These are phyloP conservation scores for Empidonax traillii DNA, from an alignment of 2,113 vertebrate species.

Conservation along the genomic window DNA sequence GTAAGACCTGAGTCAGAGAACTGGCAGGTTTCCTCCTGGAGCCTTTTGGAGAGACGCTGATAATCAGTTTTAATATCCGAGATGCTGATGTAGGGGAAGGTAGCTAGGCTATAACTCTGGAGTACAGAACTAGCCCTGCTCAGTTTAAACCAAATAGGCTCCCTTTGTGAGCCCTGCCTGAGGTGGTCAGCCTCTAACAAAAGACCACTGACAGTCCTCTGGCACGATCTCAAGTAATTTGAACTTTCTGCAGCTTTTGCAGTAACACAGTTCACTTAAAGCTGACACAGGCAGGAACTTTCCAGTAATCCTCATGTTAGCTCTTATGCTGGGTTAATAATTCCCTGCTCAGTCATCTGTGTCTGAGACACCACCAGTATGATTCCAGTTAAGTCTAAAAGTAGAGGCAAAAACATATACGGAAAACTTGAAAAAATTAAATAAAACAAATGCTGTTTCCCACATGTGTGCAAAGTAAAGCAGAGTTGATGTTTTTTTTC, in stretches of 20 bases:
- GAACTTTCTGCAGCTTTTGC: constrained; percentile 47
- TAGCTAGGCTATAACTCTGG: neutral
- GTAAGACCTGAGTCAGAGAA: neutral
- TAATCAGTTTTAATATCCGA: neutral
- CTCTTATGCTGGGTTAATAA: constrained; percentile 60
- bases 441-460: neutral
- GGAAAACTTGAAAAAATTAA: neutral
- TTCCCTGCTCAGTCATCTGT: constrained; percentile 39
- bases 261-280: constrained; percentile 58
- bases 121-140: constrained; percentile 1
- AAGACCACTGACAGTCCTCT: constrained; percentile 55
- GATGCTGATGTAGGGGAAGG: neutral
- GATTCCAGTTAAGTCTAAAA: neutral
- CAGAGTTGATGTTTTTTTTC: neutral
- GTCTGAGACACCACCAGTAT: neutral
- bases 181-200: constrained; percentile 58
- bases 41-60: neutral
- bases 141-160: constrained; percentile 43
- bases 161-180: constrained; percentile 34
- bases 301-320: constrained; percentile 61
- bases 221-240: constrained; percentile 52
- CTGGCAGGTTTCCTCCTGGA: neutral
- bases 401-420: neutral
- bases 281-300: constrained; percentile 53
- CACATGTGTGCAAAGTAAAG: neutral